These are phyloP conservation scores for Triplophysa tibetana DNA, from an alignment of 2,113 vertebrate species.

Conservation along the genomic window DNA sequence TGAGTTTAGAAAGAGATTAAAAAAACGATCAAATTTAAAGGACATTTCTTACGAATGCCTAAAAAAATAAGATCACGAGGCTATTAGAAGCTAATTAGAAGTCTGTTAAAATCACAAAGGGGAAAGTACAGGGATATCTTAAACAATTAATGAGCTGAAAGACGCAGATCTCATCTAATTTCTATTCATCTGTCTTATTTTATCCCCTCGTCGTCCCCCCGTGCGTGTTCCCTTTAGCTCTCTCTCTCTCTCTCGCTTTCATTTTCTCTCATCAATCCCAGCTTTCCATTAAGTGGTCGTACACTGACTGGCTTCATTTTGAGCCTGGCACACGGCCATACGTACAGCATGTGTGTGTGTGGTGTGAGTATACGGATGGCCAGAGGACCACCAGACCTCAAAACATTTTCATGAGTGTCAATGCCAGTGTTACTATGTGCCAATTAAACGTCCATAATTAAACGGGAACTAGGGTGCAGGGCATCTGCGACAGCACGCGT, in stretches of 20 bases:
- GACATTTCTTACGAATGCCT: slow-evolving; percentile 67
- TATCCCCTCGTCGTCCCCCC: slow-evolving; percentile 55
- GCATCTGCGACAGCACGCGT: slow-evolving; percentile 25
- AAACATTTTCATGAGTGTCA: slow-evolving; percentile 41
- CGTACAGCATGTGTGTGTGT: slow-evolving; percentile 43
- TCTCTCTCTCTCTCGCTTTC: slow-evolving; percentile 15
- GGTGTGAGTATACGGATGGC: slow-evolving; percentile 33
- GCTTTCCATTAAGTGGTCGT: slow-evolving; percentile 73
- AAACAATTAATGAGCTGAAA: slow-evolving; percentile 77
- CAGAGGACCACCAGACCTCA: slow-evolving; percentile 43
- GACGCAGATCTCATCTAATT: slow-evolving; percentile 65
- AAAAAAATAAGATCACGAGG: slow-evolving; percentile 68
- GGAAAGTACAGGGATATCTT: slow-evolving; percentile 67
- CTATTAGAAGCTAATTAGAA: slow-evolving; percentile 74
- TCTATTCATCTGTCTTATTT: slow-evolving; percentile 51
- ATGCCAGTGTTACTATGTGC: slow-evolving; percentile 35
- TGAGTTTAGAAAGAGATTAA: slow-evolving; percentile 25
- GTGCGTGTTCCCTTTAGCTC: slow-evolving; percentile 53
- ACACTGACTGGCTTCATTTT: slow-evolving; percentile 65
- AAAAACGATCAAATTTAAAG: slow-evolving; percentile 73
- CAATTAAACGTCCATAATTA: slow-evolving; percentile 52
- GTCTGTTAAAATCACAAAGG: slow-evolving; percentile 76
- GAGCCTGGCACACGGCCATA: slow-evolving; percentile 62
- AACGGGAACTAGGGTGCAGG: slow-evolving; percentile 36
- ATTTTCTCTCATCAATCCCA: slow-evolving; percentile 61